phyloP scores from a whole-genome alignment of 2,888 invertebrate genomes.

The Julus scanicus region DNA sequence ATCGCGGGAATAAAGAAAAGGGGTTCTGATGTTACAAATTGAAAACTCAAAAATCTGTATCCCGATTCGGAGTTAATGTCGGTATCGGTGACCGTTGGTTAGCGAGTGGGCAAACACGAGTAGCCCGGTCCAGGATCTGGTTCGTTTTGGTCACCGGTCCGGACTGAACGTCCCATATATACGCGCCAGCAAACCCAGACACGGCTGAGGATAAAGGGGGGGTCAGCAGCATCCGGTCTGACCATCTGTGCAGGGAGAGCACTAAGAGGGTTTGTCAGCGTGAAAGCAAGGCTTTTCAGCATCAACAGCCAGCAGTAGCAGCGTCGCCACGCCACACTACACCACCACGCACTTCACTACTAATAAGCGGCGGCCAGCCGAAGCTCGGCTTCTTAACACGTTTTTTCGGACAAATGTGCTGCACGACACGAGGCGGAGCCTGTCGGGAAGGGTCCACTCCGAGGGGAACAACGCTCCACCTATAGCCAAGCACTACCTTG shows the following conservation, averaged over 20 bases:
- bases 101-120: neutral
- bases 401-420: slow-evolving; percentile 4
- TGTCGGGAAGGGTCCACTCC: slow-evolving; percentile 30
- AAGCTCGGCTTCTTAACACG: slow-evolving; percentile 24
- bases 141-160: slow-evolving; percentile 9
- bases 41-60: neutral
- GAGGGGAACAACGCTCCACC: neutral
- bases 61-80: neutral
- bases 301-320: neutral
- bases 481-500: neutral
- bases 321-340: neutral
- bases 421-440: slow-evolving; percentile 42
- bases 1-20: neutral
- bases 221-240: slow-evolving; percentile 36
- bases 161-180: slow-evolving; percentile 30
- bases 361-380: neutral
- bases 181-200: neutral
- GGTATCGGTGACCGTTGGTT: neutral
- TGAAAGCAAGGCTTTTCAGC: neutral
- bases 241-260: neutral
- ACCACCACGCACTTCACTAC: neutral
- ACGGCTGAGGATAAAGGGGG: slow-evolving; percentile 12
- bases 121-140: neutral
- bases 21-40: neutral
- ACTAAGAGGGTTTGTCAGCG: neutral